Evolutionary conservation across 1,140 invertebrate genomes (phyloP).

Genomic region (Heliconius melpomene): DNA sequence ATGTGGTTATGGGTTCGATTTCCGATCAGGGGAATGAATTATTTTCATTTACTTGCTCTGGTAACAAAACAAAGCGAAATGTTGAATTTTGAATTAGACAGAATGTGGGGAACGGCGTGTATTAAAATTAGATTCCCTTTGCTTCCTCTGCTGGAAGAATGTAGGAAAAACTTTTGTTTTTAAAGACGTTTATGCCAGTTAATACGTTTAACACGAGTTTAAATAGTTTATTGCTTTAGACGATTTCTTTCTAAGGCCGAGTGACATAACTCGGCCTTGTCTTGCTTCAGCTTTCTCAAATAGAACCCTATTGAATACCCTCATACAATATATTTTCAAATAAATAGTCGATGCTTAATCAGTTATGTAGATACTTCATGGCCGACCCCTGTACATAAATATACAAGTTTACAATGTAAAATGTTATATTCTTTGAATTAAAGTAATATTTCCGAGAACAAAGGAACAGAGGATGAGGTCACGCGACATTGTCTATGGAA

Average conservation of each 20-base stretch:
- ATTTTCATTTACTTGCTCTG: too few relatives aligned
- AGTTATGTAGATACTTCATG: constrained; percentile 10
- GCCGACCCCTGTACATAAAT: constrained; percentile 2
- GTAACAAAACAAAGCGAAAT: too few relatives aligned
- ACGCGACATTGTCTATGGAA: constrained; percentile 15
- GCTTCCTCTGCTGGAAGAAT: too few relatives aligned
- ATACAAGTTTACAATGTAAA: constrained; percentile 2
- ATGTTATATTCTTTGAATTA: constrained; percentile 12
- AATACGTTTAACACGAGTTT: not conserved
- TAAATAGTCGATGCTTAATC: not conserved
- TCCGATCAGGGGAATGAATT: too few relatives aligned
- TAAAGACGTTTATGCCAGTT: not conserved
- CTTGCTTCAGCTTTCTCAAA: not conserved
- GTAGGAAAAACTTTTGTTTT: too few relatives aligned
- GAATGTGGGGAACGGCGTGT: too few relatives aligned
- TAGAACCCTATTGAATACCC: not conserved
- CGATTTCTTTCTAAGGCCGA: not conserved
- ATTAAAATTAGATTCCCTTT: too few relatives aligned
- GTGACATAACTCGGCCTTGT: constrained; percentile 3
- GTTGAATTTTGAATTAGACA: too few relatives aligned
- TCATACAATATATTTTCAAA: constrained; percentile 2
- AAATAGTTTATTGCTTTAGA: not conserved
- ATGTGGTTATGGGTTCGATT: too few relatives aligned
- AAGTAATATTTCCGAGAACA: constrained; percentile 18
- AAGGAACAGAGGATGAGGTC: constrained; percentile 14